Evolutionary conservation across 1,140 invertebrate species (phyloP), one percentile per base, ranked within the genome.

Genomic region (Drosophila nigromelanica): DNA sequence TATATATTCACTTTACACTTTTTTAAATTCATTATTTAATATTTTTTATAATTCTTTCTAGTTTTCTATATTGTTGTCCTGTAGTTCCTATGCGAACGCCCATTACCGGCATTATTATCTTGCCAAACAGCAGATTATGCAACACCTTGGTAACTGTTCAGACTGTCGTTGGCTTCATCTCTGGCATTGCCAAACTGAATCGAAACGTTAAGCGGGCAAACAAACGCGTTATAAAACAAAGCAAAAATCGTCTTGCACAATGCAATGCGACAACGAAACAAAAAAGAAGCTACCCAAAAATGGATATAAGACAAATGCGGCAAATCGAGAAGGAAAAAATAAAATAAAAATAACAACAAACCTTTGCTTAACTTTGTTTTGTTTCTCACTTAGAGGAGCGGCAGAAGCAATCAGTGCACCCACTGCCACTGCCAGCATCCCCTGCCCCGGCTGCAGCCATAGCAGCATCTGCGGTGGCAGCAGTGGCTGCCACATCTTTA

Each of bases 221-320:
- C 55, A 60, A 66, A 61, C 66, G 58, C 56, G 39, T 61, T 69
- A 69, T 69, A 69, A 69, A 69, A 69, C 66, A 69, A 72, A 61
- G 54, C 48, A 73, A 72, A 63, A 69, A 69, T 37, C 10, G 60
- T 48, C 62, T 89, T 89, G 73, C 83, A 89, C 83, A 89, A 89
- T 72, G 59, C 56, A 58, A 62, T 54, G 63, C 66, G 72, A 77
- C 59, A 74, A 66, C 60, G 40, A 76, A 72, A 67, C n/a, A 70
- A 73, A 86, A 89, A 89, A 89, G 83, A 89, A 80, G 83, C 79
- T 72, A 80, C 83, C 83, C 83, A 89, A 89, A 89, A 89, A 89
- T 89, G 83, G 83, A 39, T 37, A 73, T 72, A 72, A 71, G 72
- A 55, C 73, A 72, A 75, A 75, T 62, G 67, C 62, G 73, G 59